Conservation (phyloP, 1,140 invertebrate species). For the Drosophila orosa region DNA sequence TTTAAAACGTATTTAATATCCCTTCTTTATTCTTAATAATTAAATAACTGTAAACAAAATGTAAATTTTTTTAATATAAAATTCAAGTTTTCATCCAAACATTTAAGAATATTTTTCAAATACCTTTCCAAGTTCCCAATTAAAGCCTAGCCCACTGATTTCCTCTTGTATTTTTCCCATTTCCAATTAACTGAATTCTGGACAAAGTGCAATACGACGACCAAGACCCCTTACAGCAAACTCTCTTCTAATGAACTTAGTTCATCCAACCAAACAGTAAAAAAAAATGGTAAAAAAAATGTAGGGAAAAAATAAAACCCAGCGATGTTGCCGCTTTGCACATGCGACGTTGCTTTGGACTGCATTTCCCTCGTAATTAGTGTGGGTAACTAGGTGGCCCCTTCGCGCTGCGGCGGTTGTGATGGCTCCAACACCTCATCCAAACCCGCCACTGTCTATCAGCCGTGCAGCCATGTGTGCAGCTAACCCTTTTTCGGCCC, state of each 20-base stretch:
- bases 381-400: conserved; percentile 72
- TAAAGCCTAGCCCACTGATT: neutral
- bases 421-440: conserved; percentile 38
- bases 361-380: conserved; percentile 61
- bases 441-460: conserved; percentile 52
- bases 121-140: neutral
- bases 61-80: no score
- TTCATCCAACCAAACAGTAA: conserved; percentile 1
- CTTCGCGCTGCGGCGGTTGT: conserved; percentile 27
- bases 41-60: no score
- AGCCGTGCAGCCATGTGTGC: conserved; percentile 74
- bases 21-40: no score
- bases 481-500: conserved; percentile 60
- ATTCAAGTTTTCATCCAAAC: no score
- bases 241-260: conserved; percentile 38
- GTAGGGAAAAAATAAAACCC: neutral
- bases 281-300: neutral
- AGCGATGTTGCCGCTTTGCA: conserved; percentile 31
- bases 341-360: conserved; percentile 18
- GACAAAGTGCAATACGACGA: conserved; percentile 4
- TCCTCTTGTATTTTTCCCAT: conserved; percentile 11
- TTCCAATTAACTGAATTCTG: conserved; percentile 19
- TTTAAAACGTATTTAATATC: no score
- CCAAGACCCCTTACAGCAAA: conserved; percentile 1
- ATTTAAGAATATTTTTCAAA: no score